Evolutionary conservation across 1,140 invertebrate genomes (phyloP), one percentile per base, ranked within the genome.

Genomic region (Leptopilina boulardi): DNA sequence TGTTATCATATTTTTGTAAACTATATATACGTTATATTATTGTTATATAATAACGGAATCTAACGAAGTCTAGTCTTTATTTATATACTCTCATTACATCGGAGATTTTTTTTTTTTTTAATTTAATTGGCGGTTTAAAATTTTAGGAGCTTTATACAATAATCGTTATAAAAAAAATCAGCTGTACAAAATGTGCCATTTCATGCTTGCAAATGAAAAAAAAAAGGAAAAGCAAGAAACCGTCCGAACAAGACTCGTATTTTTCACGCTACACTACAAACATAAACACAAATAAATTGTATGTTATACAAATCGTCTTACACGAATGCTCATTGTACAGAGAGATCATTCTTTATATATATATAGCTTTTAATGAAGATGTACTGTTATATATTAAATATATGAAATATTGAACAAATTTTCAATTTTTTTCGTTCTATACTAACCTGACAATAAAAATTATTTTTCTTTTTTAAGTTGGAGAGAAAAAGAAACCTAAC

Each of bases 31-130:
- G 34, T 78, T 76, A 78, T 78, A 80, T 38, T 38, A 38, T 73
- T 82, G 81, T 82, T 83, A n/a, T n/a, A n/a, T n/a, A 70, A 66
- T 84, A 85, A 83, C 79, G 73, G 75, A 71, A 77, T 81, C 74
- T 85, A 87, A 87, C 79, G 82, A 80, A 80, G 84, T 89, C 88
- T 89, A 89, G 88, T 89, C 88, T 86, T n/a, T 88, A 86, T 89
- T 88, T 88, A 87, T n/a, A n/a, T 89, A 87, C 76, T 85, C 83
- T 66, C 82, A 82, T 84, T 84, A 81, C 83, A 84, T 82, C 77
- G 77, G 80, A 82, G 59, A 66, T 23, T 66, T 66, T 66, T n/a
- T n/a, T n/a, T n/a, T n/a, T n/a, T n/a, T n/a, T n/a, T n/a, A n/a
- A n/a, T n/a, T n/a, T n/a, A n/a, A n/a, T n/a, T 66, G 59, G 72